These are phyloP conservation scores for Andricus quercusramuli DNA, from an alignment of 2,888 invertebrate genomes.

Conservation along the genomic window DNA sequence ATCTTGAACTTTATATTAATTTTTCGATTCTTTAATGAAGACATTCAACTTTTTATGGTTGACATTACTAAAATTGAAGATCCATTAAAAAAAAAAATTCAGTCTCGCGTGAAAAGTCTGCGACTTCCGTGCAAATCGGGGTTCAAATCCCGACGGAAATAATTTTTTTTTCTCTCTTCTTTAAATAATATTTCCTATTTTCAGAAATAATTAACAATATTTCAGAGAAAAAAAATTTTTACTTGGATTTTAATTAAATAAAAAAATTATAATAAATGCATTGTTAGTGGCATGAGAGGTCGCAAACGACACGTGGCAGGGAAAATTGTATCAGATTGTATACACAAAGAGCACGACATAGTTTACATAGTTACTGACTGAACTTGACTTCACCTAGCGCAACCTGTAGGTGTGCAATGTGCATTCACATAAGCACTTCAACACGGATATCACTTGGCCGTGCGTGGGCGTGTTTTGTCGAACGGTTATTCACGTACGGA, in stretches of 20 bases:
- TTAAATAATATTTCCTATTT: too few species aligned
- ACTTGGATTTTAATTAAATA: not conserved
- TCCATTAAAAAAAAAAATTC: not conserved
- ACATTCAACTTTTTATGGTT: not conserved
- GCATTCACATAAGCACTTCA: slow-evolving; percentile 46
- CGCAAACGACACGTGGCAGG: not conserved
- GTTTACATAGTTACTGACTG: slow-evolving; percentile 61
- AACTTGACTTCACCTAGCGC: slow-evolving; percentile 60
- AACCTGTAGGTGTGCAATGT: slow-evolving; percentile 52
- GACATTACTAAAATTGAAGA: not conserved
- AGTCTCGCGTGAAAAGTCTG: not conserved
- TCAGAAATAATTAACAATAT: too few species aligned
- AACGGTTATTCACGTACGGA: slow-evolving; percentile 31
- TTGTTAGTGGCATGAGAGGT: not conserved
- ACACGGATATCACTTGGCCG: slow-evolving; percentile 45
- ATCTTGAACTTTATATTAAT: not conserved
- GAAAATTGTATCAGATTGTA: slow-evolving; percentile 35
- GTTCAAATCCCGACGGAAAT: not conserved
- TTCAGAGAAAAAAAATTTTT: not conserved
- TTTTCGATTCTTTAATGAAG: not conserved
- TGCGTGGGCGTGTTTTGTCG: slow-evolving; percentile 41
- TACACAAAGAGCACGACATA: slow-evolving; percentile 45
- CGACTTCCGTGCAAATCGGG: not conserved
- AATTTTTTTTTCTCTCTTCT: not conserved
- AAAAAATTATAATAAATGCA: not conserved